Evolutionary conservation across 2,888 invertebrate species (phyloP).

Genomic region (Pachymerium ferrugineum): DNA sequence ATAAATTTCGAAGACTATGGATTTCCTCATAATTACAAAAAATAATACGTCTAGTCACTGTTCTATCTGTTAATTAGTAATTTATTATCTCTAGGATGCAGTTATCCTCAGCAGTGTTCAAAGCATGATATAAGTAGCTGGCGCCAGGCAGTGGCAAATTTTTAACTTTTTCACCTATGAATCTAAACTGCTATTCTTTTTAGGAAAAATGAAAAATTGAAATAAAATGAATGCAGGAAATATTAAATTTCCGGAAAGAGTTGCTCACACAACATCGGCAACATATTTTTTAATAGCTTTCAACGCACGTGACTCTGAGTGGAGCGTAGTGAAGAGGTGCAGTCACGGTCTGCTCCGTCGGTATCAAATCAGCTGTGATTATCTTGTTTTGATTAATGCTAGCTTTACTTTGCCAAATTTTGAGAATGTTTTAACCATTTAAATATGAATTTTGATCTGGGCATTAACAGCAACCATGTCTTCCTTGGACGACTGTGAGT

Average conservation of each 20-base stretch:
- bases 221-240: no score
- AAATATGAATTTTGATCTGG: background rate
- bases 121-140: background rate
- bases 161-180: no score
- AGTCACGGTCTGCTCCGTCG: background rate
- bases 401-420: background rate
- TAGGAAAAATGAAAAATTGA: no score
- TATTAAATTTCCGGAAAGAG: no score
- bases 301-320: no score
- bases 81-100: background rate
- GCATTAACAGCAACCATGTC: background rate
- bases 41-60: no score
- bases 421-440: background rate
- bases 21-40: no score
- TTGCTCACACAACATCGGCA: no score
- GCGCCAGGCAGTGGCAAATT: background rate
- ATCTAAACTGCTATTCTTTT: no score
- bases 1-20: no score
- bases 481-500: constrained; percentile 16
- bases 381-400: background rate
- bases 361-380: background rate
- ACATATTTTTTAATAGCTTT: no score
- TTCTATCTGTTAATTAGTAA: background rate
- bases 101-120: background rate
- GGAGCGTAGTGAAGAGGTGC: no score